Conservation (phyloP, 2,797 vertebrate genomes). For the Acrocephalus scirpaceus region DNA sequence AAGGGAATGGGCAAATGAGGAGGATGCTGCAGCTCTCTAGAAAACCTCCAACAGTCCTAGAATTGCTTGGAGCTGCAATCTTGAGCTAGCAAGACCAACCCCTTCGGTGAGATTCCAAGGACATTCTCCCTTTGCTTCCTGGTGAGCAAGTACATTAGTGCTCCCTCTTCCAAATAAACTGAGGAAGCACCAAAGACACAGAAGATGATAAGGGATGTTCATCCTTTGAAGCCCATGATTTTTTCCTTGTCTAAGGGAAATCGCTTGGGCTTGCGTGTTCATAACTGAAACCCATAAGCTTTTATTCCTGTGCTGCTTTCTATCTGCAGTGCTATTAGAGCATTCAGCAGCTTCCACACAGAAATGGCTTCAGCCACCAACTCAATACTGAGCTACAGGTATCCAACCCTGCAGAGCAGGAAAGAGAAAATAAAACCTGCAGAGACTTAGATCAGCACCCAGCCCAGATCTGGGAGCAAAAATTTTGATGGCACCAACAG, state of each 20-base stretch:
- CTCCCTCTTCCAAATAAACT: background rate
- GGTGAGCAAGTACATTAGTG: background rate
- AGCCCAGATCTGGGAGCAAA: background rate
- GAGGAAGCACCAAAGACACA: background rate
- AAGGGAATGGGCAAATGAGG: background rate
- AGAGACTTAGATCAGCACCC: background rate
- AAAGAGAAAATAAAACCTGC: background rate
- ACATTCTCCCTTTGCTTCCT: background rate
- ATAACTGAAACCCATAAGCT: background rate
- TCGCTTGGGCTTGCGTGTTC: background rate
- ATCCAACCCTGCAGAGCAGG: background rate
- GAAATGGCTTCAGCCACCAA: background rate
- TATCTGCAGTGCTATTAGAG: background rate
- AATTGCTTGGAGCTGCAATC: background rate
- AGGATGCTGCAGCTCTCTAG: background rate
- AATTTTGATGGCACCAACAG: background rate
- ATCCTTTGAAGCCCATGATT: background rate
- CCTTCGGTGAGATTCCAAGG: background rate
- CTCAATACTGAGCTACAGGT: background rate
- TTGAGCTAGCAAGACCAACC: background rate
- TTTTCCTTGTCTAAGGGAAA: background rate
- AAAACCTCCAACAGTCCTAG: background rate
- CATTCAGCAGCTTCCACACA: background rate
- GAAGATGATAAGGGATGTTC: background rate
- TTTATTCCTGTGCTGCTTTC: background rate